These are phyloP conservation scores for Hesperophylax magnus DNA, from an alignment of 1,140 invertebrate genomes.

Conservation along the genomic window DNA sequence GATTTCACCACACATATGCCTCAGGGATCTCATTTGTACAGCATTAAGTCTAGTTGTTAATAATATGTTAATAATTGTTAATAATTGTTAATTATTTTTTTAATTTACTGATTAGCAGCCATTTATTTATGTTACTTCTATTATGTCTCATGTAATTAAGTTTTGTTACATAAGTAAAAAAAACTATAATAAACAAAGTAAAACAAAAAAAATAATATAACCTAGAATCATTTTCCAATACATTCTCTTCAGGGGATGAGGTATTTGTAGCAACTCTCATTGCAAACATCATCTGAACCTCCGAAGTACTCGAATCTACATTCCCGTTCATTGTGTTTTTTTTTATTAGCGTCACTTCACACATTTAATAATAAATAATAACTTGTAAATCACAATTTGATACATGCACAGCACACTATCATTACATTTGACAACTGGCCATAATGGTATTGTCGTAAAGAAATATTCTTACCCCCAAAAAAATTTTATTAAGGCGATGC, in stretches of 20 bases:
- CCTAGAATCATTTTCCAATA: not conserved
- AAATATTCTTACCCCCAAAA: not conserved
- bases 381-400: not conserved
- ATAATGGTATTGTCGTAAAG: constrained; percentile 7
- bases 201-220: not conserved
- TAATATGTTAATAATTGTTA: too few species aligned
- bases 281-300: constrained; percentile 11
- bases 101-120: too few species aligned
- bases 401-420: too few species aligned
- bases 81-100: too few species aligned
- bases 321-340: not conserved
- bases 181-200: too few species aligned
- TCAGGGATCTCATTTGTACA: too few species aligned
- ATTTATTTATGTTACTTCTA: too few species aligned
- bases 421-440: constrained; percentile 28
- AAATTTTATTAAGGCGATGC: too few species aligned
- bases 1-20: too few species aligned
- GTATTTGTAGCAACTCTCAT: constrained; percentile 6
- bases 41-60: too few species aligned
- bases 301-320: not conserved
- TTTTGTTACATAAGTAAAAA: too few species aligned
- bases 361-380: constrained; percentile 15
- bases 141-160: too few species aligned
- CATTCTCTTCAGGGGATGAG: not conserved
- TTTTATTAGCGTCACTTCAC: not conserved